A percentile compares a stretch with the other conserved stretches of the same genome.
Conservation (phyloP, 2,113 vertebrate species). For the Takifugu flavidus region DNA sequence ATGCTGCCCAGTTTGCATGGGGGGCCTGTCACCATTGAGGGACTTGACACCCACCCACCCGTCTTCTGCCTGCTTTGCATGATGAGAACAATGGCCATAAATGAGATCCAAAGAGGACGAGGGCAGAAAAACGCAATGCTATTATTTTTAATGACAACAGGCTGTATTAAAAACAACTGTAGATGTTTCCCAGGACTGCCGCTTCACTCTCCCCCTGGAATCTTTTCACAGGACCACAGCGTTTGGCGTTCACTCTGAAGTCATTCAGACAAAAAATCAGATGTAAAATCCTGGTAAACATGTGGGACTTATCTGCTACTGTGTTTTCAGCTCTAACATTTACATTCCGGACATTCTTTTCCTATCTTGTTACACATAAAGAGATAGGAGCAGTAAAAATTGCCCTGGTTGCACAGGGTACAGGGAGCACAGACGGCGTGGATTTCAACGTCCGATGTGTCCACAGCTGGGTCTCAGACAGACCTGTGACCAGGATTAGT, state of each 20-base stretch:
- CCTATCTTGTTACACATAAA: background rate
- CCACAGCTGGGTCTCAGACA: conserved; percentile 29
- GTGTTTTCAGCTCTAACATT: background rate
- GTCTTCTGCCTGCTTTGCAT: conserved; percentile 12
- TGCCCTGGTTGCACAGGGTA: background rate
- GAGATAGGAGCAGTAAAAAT: conserved; percentile 1
- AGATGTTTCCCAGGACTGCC: conserved; percentile 7
- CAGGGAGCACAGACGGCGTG: background rate
- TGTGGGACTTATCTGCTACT: background rate
- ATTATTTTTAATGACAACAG: too few species aligned
- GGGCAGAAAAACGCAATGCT: too few species aligned
- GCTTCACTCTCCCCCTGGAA: background rate
- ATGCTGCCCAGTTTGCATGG: background rate
- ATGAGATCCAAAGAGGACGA: too few species aligned
- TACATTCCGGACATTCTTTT: background rate
- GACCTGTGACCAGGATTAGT: conserved; percentile 32
- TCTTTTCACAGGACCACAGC: background rate
- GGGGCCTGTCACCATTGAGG: conserved; percentile 12
- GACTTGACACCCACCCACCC: conserved; percentile 18
- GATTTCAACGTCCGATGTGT: conserved; percentile 27
- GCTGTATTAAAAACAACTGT: too few species aligned
- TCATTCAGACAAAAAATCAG: conserved; percentile 1
- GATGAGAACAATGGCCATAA: too few species aligned
- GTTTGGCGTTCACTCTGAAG: background rate
- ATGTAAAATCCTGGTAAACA: background rate